Percentiles rank a stretch among this genome's conserved stretches.
Evolutionary conservation across 2,888 invertebrate species (phyloP).

Genomic region (Drosophila neonasuta): DNA sequence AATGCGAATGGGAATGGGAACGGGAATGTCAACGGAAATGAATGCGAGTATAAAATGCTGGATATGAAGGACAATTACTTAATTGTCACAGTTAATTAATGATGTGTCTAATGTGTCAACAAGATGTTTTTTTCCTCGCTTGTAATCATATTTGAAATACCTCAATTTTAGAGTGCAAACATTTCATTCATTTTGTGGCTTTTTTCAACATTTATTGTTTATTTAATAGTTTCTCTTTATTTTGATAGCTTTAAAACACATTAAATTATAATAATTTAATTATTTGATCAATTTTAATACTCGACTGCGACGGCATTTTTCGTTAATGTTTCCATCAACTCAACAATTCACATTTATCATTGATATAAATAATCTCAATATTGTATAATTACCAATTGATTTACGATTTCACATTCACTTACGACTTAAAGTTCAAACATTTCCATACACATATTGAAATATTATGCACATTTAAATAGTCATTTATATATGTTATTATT

Average conservation of each 20-base stretch:
- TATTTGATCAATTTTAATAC: constrained; percentile 46
- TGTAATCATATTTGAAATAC: background rate
- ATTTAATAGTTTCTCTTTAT: constrained; percentile 42
- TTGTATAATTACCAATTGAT: constrained; percentile 29
- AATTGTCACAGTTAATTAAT: constrained; percentile 31
- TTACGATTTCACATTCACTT: constrained; percentile 17
- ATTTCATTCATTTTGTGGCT: background rate
- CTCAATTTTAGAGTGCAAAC: background rate
- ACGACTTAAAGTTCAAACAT: constrained; percentile 14
- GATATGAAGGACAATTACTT: constrained; percentile 21
- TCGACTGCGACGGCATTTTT: constrained; percentile 41
- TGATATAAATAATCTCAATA: constrained; percentile 33
- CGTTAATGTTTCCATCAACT: constrained; percentile 15
- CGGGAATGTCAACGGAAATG: background rate
- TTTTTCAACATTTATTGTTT: constrained; percentile 30
- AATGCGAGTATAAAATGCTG: constrained; percentile 5
- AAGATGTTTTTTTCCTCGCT: background rate
- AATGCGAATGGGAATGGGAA: background rate
- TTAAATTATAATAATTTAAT: constrained; percentile 27
- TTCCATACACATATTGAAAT: constrained; percentile 5
- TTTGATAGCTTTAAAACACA: constrained; percentile 30
- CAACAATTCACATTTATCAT: constrained; percentile 39
- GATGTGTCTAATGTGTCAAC: background rate
- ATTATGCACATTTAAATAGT: constrained; percentile 20
- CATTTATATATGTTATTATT: background rate